Base-by-base conservation (phyloP, 1,140 invertebrate species). In the Sesamia nonagrioides region DNA sequence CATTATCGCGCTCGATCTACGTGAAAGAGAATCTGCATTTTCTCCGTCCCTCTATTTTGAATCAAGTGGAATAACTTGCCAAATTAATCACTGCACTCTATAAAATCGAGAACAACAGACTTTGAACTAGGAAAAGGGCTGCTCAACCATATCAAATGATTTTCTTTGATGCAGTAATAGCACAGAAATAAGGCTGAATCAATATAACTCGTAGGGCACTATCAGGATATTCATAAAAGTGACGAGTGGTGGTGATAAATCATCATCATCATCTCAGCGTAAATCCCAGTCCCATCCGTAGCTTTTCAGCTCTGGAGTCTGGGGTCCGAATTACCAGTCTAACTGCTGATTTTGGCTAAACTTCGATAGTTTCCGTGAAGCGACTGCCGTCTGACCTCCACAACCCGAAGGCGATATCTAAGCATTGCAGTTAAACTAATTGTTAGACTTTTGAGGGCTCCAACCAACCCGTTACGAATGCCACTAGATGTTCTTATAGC, bases 181-280 rank as follows among this genome's bases (percentile, higher is more conserved):
- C 54, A 27, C 7, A 42, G 8, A 40, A 40, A 63, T 61, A 63
- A 63, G 60, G 60, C 35, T 63, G 40, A 63, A n/a, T 37, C 58
- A 63, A 40, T 63, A 63, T 63, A 8, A 35, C 27, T 61, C 11
- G 33, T 7, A 6, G 35, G 8, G 7, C 37, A 40, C 60, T 63
- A 61, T 40, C 58, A 5, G 54, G 13, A 3, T 61, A 11, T 6
- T 61, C 35, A 40, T 37, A 40, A 37, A 40, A 11, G 56, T 37
- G 58, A 37, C 35, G 58, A 61, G 58, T 61, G 35, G 21, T 11
- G 33, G 5, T 13, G 60, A 63, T 63, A 63, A 63, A n/a, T n/a
- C n/a, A n/a, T n/a, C n/a, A n/a, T n/a, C n/a, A n/a, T n/a, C n/a
- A n/a, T n/a, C n/a, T n/a, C n/a, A n/a, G n/a, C n/a, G n/a, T n/a